These are phyloP conservation scores for Smittia sp. DNA, from an alignment of 2,888 invertebrate genomes.

Conservation along the genomic window DNA sequence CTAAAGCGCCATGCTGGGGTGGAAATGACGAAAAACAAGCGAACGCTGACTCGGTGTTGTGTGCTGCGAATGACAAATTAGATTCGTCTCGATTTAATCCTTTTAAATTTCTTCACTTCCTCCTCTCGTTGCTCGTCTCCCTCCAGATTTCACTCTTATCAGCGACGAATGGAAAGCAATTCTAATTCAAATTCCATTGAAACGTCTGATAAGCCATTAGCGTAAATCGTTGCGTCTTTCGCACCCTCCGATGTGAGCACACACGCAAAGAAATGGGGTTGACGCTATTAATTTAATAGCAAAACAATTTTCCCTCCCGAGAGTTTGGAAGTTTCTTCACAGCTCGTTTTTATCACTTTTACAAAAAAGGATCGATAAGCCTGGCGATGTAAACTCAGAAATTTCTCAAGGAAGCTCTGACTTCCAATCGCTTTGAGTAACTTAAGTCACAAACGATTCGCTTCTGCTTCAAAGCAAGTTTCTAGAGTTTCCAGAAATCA, in stretches of 20 bases:
- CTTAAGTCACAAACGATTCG: no score
- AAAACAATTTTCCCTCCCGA: conserved; percentile 12
- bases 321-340: no score
- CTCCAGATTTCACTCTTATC: background rate
- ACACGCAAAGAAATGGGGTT: background rate
- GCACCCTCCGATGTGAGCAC: background rate
- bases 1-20: background rate
- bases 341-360: no score
- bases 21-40: background rate
- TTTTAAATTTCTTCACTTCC: conserved; percentile 1
- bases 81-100: conserved; percentile 36
- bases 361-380: no score
- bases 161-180: background rate
- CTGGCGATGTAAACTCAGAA: no score
- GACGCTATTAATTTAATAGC: conserved; percentile 15
- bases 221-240: background rate
- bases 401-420: no score
- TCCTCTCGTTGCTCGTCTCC: background rate
- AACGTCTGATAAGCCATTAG: conserved; percentile 5
- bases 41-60: background rate
- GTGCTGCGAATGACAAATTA: conserved; percentile 28
- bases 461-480: no score
- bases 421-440: no score
- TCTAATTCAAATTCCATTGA: conserved; percentile 10
- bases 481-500: background rate